Evolutionary conservation across 2,797 vertebrate genomes (phyloP).

Genomic region (Brachyrhaphis roseni): DNA sequence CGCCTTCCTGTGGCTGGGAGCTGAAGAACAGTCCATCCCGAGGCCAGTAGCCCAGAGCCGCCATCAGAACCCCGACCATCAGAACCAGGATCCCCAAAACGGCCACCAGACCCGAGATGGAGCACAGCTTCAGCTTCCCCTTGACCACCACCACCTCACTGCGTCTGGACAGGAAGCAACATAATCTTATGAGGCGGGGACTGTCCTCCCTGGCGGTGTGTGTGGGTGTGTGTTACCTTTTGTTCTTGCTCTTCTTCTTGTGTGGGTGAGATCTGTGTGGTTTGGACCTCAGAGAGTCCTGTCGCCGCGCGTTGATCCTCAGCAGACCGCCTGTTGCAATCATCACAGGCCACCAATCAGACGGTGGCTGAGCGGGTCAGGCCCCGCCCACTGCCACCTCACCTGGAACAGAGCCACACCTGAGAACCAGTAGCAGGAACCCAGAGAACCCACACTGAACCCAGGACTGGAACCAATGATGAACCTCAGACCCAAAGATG

Average conservation of each 20-base stretch:
- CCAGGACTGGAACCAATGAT: background rate
- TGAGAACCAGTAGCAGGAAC: background rate
- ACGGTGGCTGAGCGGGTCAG: slow-evolving; percentile 22
- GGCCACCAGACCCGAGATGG: slow-evolving; percentile 89
- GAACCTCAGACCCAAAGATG: too few species aligned
- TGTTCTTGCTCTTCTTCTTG: slow-evolving; percentile 83
- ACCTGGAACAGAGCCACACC: slow-evolving; percentile 17
- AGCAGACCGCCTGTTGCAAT: slow-evolving; percentile 95
- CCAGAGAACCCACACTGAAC: background rate
- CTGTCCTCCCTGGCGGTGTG: background rate
- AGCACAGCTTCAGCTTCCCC: slow-evolving; percentile 91
- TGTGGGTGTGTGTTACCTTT: slow-evolving; percentile 68
- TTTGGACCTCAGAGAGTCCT: slow-evolving; percentile 88
- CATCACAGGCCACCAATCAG: slow-evolving; percentile 75
- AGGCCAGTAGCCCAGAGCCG: slow-evolving; percentile 94
- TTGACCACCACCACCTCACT: slow-evolving; percentile 94
- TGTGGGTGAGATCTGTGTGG: slow-evolving; percentile 80
- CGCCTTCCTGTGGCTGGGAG: slow-evolving; percentile 28
- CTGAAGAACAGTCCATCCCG: slow-evolving; percentile 76
- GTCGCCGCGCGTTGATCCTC: slow-evolving; percentile 91
- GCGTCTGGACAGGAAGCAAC: slow-evolving; percentile 66
- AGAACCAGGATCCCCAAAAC: slow-evolving; percentile 89
- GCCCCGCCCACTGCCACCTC: slow-evolving; percentile 36
- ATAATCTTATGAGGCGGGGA: background rate
- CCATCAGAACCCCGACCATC: slow-evolving; percentile 89